Percentiles rank a stretch among this genome's conserved stretches.
Conservation (phyloP, 2,113 vertebrate species). For the Felis chaus region DNA sequence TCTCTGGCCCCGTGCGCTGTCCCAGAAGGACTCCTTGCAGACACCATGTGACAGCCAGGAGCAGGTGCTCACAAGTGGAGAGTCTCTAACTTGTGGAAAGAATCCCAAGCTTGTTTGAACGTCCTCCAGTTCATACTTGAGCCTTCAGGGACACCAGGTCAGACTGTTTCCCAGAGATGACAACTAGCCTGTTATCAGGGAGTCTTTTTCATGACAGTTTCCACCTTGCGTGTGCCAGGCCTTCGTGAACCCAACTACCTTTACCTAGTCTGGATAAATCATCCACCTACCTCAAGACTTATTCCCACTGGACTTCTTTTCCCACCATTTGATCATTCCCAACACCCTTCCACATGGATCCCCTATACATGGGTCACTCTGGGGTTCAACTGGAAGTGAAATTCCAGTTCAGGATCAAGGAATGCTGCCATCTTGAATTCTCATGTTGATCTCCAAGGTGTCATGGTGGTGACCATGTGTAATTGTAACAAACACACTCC, state of each 20-base stretch:
- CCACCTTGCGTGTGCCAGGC: background rate
- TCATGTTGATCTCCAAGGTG: background rate
- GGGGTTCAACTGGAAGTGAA: background rate
- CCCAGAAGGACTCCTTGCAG: background rate
- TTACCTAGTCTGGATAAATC: background rate
- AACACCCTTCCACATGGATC: background rate
- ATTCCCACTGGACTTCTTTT: background rate
- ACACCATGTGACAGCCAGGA: background rate
- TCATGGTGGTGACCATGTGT: rapidly evolving
- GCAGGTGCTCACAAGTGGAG: background rate
- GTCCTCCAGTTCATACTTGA: background rate
- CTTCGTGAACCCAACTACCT: background rate
- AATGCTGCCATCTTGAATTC: background rate
- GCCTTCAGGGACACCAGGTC: background rate
- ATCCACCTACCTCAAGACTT: background rate
- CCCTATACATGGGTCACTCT: rapidly evolving
- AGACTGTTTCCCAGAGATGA: background rate
- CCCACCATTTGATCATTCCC: background rate
- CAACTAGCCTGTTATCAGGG: background rate
- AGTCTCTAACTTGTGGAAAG: background rate
- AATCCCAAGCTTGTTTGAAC: background rate
- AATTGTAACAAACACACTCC: background rate
- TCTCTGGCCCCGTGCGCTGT: background rate
- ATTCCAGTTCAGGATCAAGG: background rate
- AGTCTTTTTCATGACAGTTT: background rate